These are phyloP conservation scores for Odontocolon sp. DNA, from an alignment of 2,888 invertebrate species.

Conservation along the genomic window DNA sequence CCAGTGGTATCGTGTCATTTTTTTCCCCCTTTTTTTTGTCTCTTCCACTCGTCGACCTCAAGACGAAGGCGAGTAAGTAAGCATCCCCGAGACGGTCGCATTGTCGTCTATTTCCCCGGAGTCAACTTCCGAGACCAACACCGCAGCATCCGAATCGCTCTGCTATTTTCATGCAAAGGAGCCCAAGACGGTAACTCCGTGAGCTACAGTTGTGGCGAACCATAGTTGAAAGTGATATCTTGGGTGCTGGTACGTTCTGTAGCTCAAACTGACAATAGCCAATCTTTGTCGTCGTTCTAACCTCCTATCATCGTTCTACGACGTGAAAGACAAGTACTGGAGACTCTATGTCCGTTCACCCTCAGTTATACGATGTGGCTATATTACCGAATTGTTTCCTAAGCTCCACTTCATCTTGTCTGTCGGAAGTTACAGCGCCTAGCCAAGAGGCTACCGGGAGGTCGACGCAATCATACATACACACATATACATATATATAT, in stretches of 20 bases:
- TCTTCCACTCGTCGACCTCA: constrained; percentile 19
- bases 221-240: background rate
- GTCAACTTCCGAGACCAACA: constrained; percentile 47
- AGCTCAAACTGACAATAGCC: constrained; percentile 15
- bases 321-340: background rate
- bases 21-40: constrained; percentile 4
- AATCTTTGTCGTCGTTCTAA: background rate
- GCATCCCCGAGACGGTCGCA: background rate
- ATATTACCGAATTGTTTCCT: constrained; percentile 70
- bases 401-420: constrained; percentile 69
- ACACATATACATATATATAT: constrained; percentile 9
- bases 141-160: constrained; percentile 19
- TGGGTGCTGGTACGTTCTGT: background rate
- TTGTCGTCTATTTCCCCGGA: constrained; percentile 52
- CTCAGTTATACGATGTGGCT: constrained; percentile 19
- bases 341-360: background rate
- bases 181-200: background rate
- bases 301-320: background rate
- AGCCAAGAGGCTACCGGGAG: constrained; percentile 9
- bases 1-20: too few species aligned
- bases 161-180: constrained; percentile 51
- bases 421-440: constrained; percentile 69
- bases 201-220: background rate
- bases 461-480: background rate
- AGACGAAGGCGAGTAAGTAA: background rate